These are phyloP conservation scores for Alosa alosa DNA, from an alignment of 2,113 vertebrate genomes.

Conservation along the genomic window DNA sequence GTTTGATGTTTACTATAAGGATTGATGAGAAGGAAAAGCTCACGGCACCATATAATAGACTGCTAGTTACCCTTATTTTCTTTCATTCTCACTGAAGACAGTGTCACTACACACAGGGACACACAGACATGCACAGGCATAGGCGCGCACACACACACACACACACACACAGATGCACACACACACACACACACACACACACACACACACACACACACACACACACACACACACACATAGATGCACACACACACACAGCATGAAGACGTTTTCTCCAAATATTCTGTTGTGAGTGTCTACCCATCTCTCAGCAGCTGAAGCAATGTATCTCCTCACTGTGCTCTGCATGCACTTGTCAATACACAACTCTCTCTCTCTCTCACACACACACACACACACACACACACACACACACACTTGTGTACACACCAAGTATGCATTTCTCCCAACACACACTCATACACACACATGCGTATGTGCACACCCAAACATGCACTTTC, in stretches of 20 bases:
- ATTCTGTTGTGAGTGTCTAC: neutral
- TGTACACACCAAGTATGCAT: neutral
- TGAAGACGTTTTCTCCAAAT: neutral
- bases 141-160: neutral
- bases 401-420: neutral
- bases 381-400: neutral
- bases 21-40: neutral
- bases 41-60: neutral
- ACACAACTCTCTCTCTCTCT: neutral
- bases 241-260: neutral
- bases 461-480: conserved; percentile 19
- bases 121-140: neutral
- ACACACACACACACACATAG: neutral
- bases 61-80: conserved; percentile 21
- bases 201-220: neutral
- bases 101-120: conserved; percentile 25
- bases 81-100: conserved; percentile 41
- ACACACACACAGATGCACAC: neutral
- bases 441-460: neutral
- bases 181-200: neutral
- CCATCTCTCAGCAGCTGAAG: neutral
- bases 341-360: neutral
- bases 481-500: neutral
- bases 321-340: neutral
- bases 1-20: neutral